These are phyloP conservation scores for Tetragonula clypearis DNA, from an alignment of 1,140 invertebrate genomes.

Conservation along the genomic window DNA sequence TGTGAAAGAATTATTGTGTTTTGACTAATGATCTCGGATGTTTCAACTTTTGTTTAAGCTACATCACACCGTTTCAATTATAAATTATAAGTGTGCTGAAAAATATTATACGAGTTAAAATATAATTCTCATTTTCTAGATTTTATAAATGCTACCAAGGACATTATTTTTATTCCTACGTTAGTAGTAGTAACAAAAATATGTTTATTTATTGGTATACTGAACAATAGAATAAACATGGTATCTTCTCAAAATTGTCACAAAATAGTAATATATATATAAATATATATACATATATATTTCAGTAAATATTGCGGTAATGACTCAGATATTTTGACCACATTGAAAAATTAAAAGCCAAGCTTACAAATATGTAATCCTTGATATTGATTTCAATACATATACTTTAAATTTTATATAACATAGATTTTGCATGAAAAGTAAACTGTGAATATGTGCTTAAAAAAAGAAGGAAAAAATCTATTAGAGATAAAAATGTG, in stretches of 20 bases:
- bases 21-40: conserved; percentile 59
- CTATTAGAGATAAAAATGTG: conserved; percentile 22
- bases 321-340: conserved; percentile 33
- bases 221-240: conserved; percentile 11
- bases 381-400: conserved; percentile 48
- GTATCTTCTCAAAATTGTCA: conserved; percentile 26
- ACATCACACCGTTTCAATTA: conserved; percentile 28
- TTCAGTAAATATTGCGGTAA: conserved; percentile 25
- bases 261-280: conserved; percentile 26
- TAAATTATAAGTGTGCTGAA: conserved; percentile 26
- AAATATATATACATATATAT: conserved; percentile 47
- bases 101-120: conserved; percentile 43
- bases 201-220: conserved; percentile 35
- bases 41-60: conserved; percentile 50
- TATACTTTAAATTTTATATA: conserved; percentile 50
- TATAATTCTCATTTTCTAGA: conserved; percentile 41
- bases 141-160: conserved; percentile 4
- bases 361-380: conserved; percentile 29
- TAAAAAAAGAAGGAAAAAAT: conserved; percentile 5
- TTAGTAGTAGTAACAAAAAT: conserved; percentile 32
- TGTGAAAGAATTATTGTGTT: conserved; percentile 57
- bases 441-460: conserved; percentile 23
- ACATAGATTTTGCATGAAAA: conserved; percentile 24
- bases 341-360: conserved; percentile 19
- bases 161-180: conserved; percentile 38